Percentiles rank a stretch among this genome's conserved stretches.
These are phyloP conservation scores for Fukomys damarensis DNA, from an alignment of 2,113 vertebrate species.

Conservation along the genomic window DNA sequence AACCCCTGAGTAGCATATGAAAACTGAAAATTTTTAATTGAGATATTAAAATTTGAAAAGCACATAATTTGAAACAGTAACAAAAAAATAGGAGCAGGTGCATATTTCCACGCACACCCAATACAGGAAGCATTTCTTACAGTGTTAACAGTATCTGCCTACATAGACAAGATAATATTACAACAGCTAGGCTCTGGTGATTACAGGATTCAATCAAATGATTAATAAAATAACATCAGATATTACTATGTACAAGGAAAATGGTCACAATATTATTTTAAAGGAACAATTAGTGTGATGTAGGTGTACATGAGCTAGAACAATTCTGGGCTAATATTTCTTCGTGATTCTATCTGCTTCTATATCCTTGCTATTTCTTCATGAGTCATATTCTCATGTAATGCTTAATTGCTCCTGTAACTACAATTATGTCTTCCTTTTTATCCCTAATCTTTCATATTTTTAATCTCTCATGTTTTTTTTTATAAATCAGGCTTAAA, in stretches of 20 bases:
- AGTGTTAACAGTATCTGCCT: neutral
- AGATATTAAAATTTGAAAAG: neutral
- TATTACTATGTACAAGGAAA: neutral
- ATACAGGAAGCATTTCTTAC: neutral
- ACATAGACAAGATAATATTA: neutral
- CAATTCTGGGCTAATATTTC: neutral
- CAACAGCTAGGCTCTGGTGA: neutral
- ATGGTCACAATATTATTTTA: neutral
- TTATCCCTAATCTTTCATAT: slow-evolving; percentile 12
- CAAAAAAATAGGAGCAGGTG: neutral
- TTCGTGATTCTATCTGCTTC: neutral
- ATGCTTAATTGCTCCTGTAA: slow-evolving; percentile 14
- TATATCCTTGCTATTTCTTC: neutral
- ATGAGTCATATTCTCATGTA: neutral
- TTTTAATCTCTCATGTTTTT: slow-evolving; percentile 8
- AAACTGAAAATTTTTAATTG: neutral
- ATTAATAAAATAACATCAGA: neutral
- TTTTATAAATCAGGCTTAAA: slow-evolving; percentile 13
- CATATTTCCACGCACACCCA: neutral
- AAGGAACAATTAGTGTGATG: neutral
- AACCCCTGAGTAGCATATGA: neutral
- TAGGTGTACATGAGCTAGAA: neutral
- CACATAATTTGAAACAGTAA: neutral
- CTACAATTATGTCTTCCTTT: neutral
- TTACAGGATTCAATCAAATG: neutral